Percentiles rank a stretch among this genome's conserved stretches.
Evolutionary conservation across 2,113 vertebrate species (phyloP).

Genomic region (Nipponia nippon): DNA sequence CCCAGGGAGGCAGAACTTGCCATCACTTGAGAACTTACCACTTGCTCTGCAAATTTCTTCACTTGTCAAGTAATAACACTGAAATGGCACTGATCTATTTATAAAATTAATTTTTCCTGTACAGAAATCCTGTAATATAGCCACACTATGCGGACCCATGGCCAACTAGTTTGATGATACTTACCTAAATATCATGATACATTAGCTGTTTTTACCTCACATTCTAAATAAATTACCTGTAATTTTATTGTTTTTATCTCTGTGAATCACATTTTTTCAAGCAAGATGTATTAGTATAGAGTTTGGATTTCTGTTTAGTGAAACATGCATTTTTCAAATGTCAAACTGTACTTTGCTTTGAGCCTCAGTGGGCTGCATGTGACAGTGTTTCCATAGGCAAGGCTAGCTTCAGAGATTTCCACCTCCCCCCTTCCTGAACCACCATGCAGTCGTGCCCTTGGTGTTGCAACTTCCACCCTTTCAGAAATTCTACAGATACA

Average conservation of each 20-base stretch:
- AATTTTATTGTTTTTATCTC: neutral
- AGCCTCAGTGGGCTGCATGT: neutral
- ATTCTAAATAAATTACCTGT: neutral
- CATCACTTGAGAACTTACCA: neutral
- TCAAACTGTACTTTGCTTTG: neutral
- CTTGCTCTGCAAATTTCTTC: neutral
- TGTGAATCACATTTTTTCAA: neutral
- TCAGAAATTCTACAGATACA: neutral
- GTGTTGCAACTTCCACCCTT: neutral
- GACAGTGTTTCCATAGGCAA: neutral
- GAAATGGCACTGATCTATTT: neutral
- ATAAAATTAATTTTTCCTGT: neutral
- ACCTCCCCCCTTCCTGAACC: neutral
- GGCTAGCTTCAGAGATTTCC: neutral
- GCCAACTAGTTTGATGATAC: neutral
- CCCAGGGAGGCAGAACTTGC: neutral
- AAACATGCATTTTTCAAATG: constrained; percentile 4
- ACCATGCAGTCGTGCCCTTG: neutral
- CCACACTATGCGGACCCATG: neutral
- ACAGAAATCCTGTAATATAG: neutral
- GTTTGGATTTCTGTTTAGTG: neutral
- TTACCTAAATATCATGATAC: neutral
- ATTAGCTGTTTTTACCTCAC: neutral
- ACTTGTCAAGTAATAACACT: neutral
- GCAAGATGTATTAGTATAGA: neutral